phyloP scores from a whole-genome alignment of 2,888 invertebrate species.

The Exephanes ischioxanthus region DNA sequence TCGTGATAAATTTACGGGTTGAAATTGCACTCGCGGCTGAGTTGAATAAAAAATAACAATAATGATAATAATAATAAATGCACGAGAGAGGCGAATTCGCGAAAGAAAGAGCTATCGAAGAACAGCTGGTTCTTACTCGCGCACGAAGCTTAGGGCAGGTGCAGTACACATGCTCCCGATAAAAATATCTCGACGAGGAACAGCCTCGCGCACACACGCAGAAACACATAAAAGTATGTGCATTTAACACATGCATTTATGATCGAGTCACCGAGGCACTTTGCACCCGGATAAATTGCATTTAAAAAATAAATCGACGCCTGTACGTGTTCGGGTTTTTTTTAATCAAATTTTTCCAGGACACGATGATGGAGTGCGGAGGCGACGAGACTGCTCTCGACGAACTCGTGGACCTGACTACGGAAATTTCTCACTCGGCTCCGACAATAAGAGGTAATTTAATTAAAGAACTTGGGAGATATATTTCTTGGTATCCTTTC shows the following conservation, averaged over 20 bases:
- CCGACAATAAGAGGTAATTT: slow-evolving; percentile 80
- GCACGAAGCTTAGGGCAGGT: slow-evolving; percentile 66
- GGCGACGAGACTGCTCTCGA: slow-evolving; percentile 76
- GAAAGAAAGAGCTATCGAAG: slow-evolving; percentile 59
- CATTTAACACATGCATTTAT: background rate
- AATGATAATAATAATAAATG: slow-evolving; percentile 29
- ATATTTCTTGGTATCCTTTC: too few species aligned
- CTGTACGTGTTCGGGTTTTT: slow-evolving; percentile 18
- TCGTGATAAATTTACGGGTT: slow-evolving; percentile 31
- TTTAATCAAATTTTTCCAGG: slow-evolving; percentile 74
- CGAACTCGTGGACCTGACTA: slow-evolving; percentile 76
- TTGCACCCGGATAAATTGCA: slow-evolving; percentile 25
- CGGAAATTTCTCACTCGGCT: slow-evolving; percentile 75
- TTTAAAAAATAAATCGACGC: slow-evolving; percentile 16
- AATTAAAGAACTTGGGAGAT: slow-evolving; percentile 6
- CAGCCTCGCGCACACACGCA: background rate
- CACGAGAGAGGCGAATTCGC: slow-evolving; percentile 29
- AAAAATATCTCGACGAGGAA: slow-evolving; percentile 58
- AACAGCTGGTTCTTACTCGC: slow-evolving; percentile 62
- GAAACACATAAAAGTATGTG: slow-evolving; percentile 1
- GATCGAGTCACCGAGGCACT: slow-evolving; percentile 21
- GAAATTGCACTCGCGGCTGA: slow-evolving; percentile 26
- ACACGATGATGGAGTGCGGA: slow-evolving; percentile 81
- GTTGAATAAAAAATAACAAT: slow-evolving; percentile 10
- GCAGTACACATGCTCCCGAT: slow-evolving; percentile 62